Evolutionary conservation across 2,113 vertebrate species (phyloP), one percentile per base, ranked within the genome.

Genomic region (Hypomesus transpacificus): DNA sequence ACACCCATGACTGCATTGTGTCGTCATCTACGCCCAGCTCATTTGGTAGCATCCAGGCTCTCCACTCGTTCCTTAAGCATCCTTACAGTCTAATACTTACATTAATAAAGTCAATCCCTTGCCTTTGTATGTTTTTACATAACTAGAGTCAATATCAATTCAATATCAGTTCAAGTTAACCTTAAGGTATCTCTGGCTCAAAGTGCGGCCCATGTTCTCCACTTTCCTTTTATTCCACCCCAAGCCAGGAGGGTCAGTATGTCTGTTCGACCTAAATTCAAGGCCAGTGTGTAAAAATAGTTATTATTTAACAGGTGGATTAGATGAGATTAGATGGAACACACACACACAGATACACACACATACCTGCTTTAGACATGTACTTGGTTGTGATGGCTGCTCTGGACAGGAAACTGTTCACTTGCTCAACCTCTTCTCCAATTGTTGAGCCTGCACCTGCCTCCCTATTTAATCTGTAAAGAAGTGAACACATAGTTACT

Each of bases 361-460:
- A 53, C 52, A 31, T n/a, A 69, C 67, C 54, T 69, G 67, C 31
- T 75, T 69, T 63, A 13, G 73, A 74, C 73, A 62, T 63, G 21
- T 66, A 52, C 22, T 74, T 74, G 17, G 66, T 74, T 3, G 73
- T 74, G 18, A 76, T 51, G 59, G 74, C 63, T 54, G 61, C 71
- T 50, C 68, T 66, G 31, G 74, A 76, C 14, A 76, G 68, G 39
- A 70, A 76, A 24, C 65, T 61, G 66, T 76, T 70, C 34, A 57
- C 51, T 58, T 76, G 53, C 26, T 74, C 58, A 39, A 74, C 73
- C 58, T 74, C 66, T 34, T 69, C 54, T 28, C 54, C 51, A 9
- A 58, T 14, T 58, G 67, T 58, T 28, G 34, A 34, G 57, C 53
- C 61, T 66, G 62, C 63, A 22, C 71, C 62, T 18, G 22, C 71